Conservation (phyloP, 2,797 vertebrate species). For the Crax fasciolata region DNA sequence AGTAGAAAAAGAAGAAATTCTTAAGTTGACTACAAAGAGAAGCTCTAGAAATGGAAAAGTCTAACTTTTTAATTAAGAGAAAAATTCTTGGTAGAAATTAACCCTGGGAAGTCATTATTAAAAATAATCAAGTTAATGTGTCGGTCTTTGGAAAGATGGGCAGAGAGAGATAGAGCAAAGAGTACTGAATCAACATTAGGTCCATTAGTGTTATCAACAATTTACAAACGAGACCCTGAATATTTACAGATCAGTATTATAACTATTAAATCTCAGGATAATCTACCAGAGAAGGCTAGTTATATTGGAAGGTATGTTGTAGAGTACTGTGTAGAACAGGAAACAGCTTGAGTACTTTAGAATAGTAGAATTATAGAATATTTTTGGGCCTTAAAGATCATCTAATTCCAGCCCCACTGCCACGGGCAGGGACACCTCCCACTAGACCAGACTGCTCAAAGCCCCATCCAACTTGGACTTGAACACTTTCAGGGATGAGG, state of each 20-base stretch:
- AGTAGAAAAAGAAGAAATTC: neutral
- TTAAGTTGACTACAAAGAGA: neutral
- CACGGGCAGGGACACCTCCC: too few relatives aligned
- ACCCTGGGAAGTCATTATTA: neutral
- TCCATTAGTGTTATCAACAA: accelerated
- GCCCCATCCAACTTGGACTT: too few relatives aligned
- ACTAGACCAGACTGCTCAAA: too few relatives aligned
- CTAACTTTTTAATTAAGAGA: neutral
- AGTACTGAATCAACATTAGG: neutral
- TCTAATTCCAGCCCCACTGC: too few relatives aligned
- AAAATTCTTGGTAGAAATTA: neutral
- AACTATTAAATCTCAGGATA: neutral
- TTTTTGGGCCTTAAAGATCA: too few relatives aligned
- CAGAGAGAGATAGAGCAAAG: neutral
- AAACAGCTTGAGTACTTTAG: neutral
- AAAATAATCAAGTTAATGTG: neutral
- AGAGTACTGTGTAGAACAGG: neutral
- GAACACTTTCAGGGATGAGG: too few relatives aligned
- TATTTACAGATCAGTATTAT: neutral
- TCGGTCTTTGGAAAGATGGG: neutral
- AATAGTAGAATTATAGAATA: too few relatives aligned
- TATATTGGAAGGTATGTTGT: neutral
- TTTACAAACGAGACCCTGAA: neutral
- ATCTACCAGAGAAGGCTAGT: neutral
- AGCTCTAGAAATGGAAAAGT: neutral